Evolutionary conservation across 2,888 invertebrate genomes (phyloP), one percentile per base, ranked within the genome.

Genomic region (Mythimna albipuncta): DNA sequence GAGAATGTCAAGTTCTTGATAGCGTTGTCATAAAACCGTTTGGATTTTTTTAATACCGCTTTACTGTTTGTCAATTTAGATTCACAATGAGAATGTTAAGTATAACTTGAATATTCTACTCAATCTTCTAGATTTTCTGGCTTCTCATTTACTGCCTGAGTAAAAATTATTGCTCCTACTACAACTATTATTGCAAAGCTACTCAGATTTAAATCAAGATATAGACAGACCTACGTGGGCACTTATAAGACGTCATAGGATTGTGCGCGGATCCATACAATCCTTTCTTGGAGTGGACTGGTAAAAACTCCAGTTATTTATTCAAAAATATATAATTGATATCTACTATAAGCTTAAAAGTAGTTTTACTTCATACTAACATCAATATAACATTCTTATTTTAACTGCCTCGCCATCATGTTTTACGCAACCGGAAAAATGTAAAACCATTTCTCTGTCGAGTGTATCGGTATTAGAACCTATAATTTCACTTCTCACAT

Each of bases 401-500:
- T 69, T 59, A 55, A 69, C 44, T 65, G 19, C 58, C 19, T 58
- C 21, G 54, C 55, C 44, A 64, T 57, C n/a, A 58, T 77, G 57
- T 70, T 64, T 78, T 62, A 78, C 52, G 64, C 59, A 67, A 78
- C 79, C 72, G 79, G 64, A 67, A 64, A 66, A 59, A 67, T 67
- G n/a, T 65, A 55, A 64, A 65, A 58, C 63, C 68, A 82, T 78
- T 68, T 68, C 68, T 66, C 68, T 58, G 35, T 69, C 63, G 63
- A 68, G 59, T 64, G 16, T 77, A 81, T 78, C 58, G 21, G 32
- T 78, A 62, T 82, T 62, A 50, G 13, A 69, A 11, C n/a, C 67
- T 55, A 59, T 70, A 74, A 80, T 83, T 75, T 85, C 76, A 69
- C 66, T 81, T 69, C 71, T 68, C 70, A 80, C 69, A 76, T 83